Base-by-base conservation (phyloP, 2,797 vertebrate genomes). In the Argya squamiceps region DNA sequence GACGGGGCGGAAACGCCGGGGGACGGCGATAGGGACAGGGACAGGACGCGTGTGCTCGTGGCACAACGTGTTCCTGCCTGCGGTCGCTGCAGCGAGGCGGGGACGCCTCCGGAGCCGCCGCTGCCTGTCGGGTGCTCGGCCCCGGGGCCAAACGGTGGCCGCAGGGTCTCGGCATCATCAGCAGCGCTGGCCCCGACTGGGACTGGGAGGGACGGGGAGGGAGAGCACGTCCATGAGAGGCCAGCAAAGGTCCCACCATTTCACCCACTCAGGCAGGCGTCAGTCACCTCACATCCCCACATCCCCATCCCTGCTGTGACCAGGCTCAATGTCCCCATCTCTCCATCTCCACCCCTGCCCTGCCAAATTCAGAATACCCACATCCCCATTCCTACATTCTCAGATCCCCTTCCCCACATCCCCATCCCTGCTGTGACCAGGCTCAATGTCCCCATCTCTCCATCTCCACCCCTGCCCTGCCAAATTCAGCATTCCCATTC, bases 21-120 rank as follows among this genome's bases (percentile, higher is more conserved):
- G 37, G 34, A 23, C 16, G 7, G 52, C 46, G 47, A 30, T 37
- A 4, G 53, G 46, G 65, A 27, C 6, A 2, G 47, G 53, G 76
- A 22, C 3, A 15, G 59, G 81, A 21, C 1, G n/a, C 47, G 23
- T 4, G 56, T 1, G 11, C 34, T 59, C 1, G 44, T 24, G 94
- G 86, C 15, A 21, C 46, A 84, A 69, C 84, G 60, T 65, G 84
- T 78, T 96, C 89, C 89, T 89, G 91, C 34, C 62, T 84, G 74
- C 8, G 77, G 91, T 77, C 5, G 6, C 69, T 2, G 18, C 78
- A 30, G 81, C 4, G 15, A 53, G 83, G 9, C 27, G 39, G 55
- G 44, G 65, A 37, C 11, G 1, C 21, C 36, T 21, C 50, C 5
- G 23, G 55, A 9, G 43, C 59, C 0, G 7, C 34, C 59, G 9